These are phyloP conservation scores for Brachymystax lenok DNA, from an alignment of 2,797 vertebrate species.

Conservation along the genomic window DNA sequence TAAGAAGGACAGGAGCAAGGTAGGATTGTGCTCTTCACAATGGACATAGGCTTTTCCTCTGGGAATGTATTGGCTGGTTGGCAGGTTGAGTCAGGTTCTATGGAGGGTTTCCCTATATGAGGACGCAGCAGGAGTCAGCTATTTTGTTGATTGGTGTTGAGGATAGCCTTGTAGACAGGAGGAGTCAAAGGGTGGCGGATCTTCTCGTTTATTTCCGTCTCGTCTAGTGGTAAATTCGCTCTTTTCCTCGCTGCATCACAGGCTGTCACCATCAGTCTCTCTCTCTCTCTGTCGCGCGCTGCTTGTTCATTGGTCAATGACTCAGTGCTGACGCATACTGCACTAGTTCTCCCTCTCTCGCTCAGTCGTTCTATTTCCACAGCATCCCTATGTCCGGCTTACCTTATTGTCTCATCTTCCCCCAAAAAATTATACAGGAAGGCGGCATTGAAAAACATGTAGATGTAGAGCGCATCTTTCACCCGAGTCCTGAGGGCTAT, in stretches of 20 bases:
- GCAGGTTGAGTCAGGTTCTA: not conserved
- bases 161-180: constrained; percentile 34
- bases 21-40: not conserved
- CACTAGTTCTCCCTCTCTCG: constrained; percentile 36
- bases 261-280: not conserved
- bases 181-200: constrained; percentile 50
- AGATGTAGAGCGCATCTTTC: not conserved
- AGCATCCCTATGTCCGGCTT: constrained; percentile 37
- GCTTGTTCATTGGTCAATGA: constrained; percentile 10
- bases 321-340: constrained; percentile 56
- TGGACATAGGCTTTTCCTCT: not conserved
- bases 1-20: not conserved
- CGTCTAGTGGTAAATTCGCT: constrained; percentile 3
- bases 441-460: not conserved
- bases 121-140: not conserved
- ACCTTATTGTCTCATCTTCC: constrained; percentile 37
- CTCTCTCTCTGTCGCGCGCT: not conserved
- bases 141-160: not conserved
- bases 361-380: not conserved
- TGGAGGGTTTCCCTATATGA: not conserved
- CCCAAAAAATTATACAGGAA: constrained; percentile 15
- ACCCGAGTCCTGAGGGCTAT: constrained; percentile 9
- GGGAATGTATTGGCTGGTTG: not conserved
- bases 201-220: constrained; percentile 37
- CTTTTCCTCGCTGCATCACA: constrained; percentile 26